A percentile compares a stretch with the other conserved stretches of the same genome.
These are phyloP conservation scores for Ligdia adustata DNA, from an alignment of 2,888 invertebrate species.

Conservation along the genomic window DNA sequence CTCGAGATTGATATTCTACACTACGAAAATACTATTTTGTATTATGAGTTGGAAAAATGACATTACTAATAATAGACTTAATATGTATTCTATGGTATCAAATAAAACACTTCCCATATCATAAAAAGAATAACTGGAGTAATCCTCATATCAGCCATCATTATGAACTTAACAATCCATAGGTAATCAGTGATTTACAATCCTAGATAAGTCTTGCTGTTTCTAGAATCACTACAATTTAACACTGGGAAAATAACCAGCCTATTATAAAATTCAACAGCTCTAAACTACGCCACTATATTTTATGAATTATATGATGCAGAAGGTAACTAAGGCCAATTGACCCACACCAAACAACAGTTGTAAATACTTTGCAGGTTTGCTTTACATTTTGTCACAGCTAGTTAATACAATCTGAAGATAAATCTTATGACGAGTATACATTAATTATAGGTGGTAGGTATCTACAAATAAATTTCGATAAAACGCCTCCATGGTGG, in stretches of 20 bases:
- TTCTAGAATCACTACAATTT: constrained; percentile 11
- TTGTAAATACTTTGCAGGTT: too few species aligned
- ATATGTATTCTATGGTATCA: too few species aligned
- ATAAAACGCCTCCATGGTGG: constrained; percentile 66
- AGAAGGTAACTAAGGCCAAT: constrained; percentile 13
- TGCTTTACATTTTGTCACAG: too few species aligned
- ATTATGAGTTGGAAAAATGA: too few species aligned
- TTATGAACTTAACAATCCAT: constrained; percentile 7
- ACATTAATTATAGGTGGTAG: constrained; percentile 1
- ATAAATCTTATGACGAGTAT: too few species aligned
- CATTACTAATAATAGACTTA: too few species aligned
- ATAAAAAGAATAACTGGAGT: not conserved
- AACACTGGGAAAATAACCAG: not conserved
- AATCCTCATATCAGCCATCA: constrained; percentile 1
- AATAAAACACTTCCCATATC: not conserved
- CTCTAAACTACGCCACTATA: constrained; percentile 22
- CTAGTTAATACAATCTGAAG: too few species aligned
- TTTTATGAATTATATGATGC: constrained; percentile 19
- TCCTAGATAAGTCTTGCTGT: constrained; percentile 9
- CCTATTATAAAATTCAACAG: constrained; percentile 4
- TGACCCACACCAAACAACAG: not conserved
- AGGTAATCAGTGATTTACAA: constrained; percentile 13
- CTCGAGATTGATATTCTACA: too few species aligned
- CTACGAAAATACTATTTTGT: too few species aligned
- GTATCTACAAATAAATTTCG: constrained; percentile 42